These are phyloP conservation scores for Dermatemys mawii DNA, from an alignment of 2,113 vertebrate species.

Conservation along the genomic window DNA sequence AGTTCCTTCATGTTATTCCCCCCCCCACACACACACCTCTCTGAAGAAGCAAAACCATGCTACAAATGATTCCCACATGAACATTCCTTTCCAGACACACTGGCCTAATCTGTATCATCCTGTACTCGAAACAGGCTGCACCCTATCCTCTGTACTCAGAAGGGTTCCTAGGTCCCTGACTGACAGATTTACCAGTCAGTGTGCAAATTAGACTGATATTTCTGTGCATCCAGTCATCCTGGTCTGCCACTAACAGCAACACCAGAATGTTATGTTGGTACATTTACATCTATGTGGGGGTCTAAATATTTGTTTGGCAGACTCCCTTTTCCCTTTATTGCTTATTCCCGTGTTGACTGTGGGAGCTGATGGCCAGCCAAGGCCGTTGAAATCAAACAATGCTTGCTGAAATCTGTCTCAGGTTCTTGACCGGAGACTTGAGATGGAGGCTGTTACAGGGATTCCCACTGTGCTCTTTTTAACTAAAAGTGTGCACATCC, in stretches of 20 bases:
- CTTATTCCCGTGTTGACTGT: not conserved
- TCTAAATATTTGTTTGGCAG: not conserved
- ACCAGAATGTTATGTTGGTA: not conserved
- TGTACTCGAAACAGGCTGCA: not conserved
- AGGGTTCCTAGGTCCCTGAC: too few relatives aligned
- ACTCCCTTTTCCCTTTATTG: not conserved
- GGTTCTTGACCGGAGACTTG: not conserved
- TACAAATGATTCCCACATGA: not conserved
- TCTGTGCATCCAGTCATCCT: not conserved
- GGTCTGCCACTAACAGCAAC: not conserved
- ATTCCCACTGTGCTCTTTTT: not conserved
- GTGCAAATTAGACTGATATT: not conserved
- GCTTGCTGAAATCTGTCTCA: not conserved
- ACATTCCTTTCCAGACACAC: not conserved
- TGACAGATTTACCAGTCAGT: not conserved
- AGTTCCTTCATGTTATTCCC: too few relatives aligned
- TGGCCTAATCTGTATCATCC: not conserved
- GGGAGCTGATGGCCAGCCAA: not conserved
- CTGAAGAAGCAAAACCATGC: not conserved
- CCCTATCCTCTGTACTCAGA: not conserved
- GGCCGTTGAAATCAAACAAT: not conserved
- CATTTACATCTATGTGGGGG: not conserved
- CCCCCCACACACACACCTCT: not conserved
- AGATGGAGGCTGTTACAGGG: not conserved
- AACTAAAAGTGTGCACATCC: not conserved